Conservation (phyloP, 2,888 invertebrate species). For the Pristionchus exspectatus region DNA sequence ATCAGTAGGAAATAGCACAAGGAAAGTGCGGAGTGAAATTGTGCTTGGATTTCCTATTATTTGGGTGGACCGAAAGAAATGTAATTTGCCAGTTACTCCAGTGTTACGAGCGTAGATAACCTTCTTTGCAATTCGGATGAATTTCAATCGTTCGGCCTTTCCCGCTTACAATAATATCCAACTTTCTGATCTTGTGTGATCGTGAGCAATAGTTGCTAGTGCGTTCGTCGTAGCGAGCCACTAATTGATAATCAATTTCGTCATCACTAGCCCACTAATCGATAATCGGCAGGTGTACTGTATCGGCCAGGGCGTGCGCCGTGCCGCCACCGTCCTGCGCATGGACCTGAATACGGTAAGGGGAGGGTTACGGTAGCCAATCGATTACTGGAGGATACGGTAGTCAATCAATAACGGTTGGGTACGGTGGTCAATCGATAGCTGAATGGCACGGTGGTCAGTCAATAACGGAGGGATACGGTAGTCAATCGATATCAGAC, state of each 20-base stretch:
- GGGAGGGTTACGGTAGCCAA: not conserved
- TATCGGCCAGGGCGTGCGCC: conserved; percentile 57
- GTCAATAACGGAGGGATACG: not conserved
- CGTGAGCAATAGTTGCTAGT: not conserved
- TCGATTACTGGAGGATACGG: not conserved
- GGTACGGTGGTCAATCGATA: not conserved
- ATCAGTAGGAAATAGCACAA: too few species aligned
- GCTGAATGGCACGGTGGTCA: not conserved
- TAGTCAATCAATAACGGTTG: too few species aligned
- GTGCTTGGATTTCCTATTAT: too few species aligned
- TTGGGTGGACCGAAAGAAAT: too few species aligned
- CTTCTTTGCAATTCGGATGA: too few species aligned
- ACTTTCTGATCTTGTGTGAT: not conserved
- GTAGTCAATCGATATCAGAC: not conserved
- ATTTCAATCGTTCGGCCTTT: too few species aligned
- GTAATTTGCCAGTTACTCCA: too few species aligned
- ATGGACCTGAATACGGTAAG: conserved; percentile 56
- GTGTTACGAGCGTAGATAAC: too few species aligned
- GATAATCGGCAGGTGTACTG: conserved; percentile 51
- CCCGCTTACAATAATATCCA: too few species aligned
- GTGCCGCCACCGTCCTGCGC: conserved; percentile 55
- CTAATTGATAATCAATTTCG: too few species aligned
- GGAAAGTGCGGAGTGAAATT: too few species aligned
- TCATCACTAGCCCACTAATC: not conserved
- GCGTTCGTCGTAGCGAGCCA: too few species aligned